Evolutionary conservation across 53 echinoderm and acorn worm genomes (phyloP).

Genomic region (Pentamera pediparva): DNA sequence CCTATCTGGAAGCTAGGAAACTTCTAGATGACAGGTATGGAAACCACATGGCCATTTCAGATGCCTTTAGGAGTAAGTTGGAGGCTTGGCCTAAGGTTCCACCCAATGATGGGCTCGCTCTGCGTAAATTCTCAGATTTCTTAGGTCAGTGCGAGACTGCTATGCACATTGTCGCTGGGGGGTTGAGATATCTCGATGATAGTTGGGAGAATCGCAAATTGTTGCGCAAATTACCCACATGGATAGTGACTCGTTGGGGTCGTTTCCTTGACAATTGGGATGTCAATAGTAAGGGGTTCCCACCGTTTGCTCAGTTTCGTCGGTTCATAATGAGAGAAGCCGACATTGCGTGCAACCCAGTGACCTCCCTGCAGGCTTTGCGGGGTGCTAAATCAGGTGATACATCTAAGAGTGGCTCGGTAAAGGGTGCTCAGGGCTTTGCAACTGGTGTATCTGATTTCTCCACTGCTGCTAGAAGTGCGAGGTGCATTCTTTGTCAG

Average conservation of each 20-base stretch:
- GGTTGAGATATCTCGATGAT: neutral
- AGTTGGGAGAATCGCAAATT: neutral
- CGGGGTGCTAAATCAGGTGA: neutral
- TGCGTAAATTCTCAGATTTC: neutral
- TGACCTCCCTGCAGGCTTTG: slow-evolving; percentile 8
- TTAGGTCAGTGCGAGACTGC: neutral
- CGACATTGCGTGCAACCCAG: slow-evolving; percentile 3
- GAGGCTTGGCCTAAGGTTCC: neutral
- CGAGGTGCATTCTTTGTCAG: neutral
- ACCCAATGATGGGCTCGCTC: neutral
- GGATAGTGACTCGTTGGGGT: slow-evolving; percentile 4
- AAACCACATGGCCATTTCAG: neutral
- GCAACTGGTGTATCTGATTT: slow-evolving; percentile 5
- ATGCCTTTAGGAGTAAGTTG: slow-evolving; percentile 1
- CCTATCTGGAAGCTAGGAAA: neutral
- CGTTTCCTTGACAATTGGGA: neutral
- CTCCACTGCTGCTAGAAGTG: neutral
- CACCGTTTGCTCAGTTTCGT: slow-evolving; percentile 1
- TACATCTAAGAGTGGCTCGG: neutral
- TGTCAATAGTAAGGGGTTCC: neutral
- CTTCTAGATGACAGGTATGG: neutral
- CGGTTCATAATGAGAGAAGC: neutral
- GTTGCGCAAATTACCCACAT: neutral
- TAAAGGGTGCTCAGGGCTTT: neutral
- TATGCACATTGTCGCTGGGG: neutral